phyloP scores from a whole-genome alignment of 2,888 invertebrate species.

The Sinhomidia bicolor region DNA sequence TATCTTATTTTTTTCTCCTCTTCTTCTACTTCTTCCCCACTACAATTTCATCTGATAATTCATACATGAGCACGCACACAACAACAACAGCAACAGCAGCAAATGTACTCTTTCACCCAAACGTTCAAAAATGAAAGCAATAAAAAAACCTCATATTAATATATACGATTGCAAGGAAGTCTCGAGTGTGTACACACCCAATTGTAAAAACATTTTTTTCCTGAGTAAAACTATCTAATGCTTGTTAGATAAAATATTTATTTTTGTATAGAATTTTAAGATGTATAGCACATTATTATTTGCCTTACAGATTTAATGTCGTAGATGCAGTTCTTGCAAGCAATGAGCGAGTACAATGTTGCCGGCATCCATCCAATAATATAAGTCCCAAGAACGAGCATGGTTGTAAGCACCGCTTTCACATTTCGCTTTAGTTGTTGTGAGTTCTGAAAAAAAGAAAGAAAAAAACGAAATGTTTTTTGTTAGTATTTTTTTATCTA shows the following conservation, averaged over 20 bases:
- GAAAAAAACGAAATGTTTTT: background rate
- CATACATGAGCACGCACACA: background rate
- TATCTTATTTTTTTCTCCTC: background rate
- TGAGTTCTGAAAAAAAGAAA: constrained; percentile 75
- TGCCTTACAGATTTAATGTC: constrained; percentile 77
- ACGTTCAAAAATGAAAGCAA: too few relatives aligned
- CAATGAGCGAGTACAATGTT: constrained; percentile 84
- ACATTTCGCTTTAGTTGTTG: constrained; percentile 81
- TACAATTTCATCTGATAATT: background rate
- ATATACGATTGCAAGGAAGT: too few relatives aligned
- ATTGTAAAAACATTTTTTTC: too few relatives aligned
- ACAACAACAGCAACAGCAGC: too few relatives aligned
- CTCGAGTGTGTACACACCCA: too few relatives aligned
- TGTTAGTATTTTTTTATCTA: background rate
- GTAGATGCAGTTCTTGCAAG: constrained; percentile 84
- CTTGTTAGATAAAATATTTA: too few relatives aligned
- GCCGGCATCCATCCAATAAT: constrained; percentile 86
- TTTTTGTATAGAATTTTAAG: too few relatives aligned
- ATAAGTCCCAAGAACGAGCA: constrained; percentile 85
- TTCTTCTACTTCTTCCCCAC: background rate
- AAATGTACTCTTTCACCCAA: background rate
- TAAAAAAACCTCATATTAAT: too few relatives aligned
- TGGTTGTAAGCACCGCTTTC: constrained; percentile 85
- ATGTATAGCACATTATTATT: background rate
- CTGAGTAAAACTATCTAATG: too few relatives aligned